Conservation (phyloP, 1,140 invertebrate genomes). For the Marisa cornuarietis region DNA sequence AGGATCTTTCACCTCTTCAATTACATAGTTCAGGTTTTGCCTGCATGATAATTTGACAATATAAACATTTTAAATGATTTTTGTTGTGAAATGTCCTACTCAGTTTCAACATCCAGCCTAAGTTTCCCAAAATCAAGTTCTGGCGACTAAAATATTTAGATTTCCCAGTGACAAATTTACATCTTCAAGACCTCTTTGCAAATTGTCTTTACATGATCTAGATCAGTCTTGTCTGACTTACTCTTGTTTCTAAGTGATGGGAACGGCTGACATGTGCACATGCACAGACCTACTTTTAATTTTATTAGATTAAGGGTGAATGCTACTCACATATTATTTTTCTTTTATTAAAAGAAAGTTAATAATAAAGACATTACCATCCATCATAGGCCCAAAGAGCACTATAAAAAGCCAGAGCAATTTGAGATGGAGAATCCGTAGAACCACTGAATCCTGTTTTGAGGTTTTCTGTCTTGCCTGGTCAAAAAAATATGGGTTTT, state of each 20-base stretch:
- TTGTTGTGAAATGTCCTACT: too few species aligned
- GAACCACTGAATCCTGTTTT: slow-evolving; percentile 67
- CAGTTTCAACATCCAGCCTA: too few species aligned
- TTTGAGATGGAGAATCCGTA: slow-evolving; percentile 49
- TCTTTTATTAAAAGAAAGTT: not conserved
- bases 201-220: not conserved
- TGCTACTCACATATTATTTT: not conserved
- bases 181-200: too few species aligned
- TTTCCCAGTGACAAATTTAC: too few species aligned
- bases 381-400: slow-evolving; percentile 69
- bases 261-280: too few species aligned
- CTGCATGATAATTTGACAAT: slow-evolving; percentile 64
- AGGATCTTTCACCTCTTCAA: slow-evolving; percentile 95
- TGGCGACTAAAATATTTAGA: too few species aligned
- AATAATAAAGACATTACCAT: slow-evolving; percentile 52
- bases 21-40: slow-evolving; percentile 97
- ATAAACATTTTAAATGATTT: not conserved
- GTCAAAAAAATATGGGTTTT: not conserved
- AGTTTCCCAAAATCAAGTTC: too few species aligned
- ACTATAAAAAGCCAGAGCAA: slow-evolving; percentile 68
- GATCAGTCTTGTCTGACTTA: not conserved
- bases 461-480: slow-evolving; percentile 51
- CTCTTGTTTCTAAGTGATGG: too few species aligned
- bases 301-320: too few species aligned
- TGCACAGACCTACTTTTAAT: too few species aligned